A percentile compares a stretch with the other conserved stretches of the same genome.
These are phyloP conservation scores for Oreocharis arfaki DNA, from an alignment of 2,113 vertebrate genomes.

Conservation along the genomic window DNA sequence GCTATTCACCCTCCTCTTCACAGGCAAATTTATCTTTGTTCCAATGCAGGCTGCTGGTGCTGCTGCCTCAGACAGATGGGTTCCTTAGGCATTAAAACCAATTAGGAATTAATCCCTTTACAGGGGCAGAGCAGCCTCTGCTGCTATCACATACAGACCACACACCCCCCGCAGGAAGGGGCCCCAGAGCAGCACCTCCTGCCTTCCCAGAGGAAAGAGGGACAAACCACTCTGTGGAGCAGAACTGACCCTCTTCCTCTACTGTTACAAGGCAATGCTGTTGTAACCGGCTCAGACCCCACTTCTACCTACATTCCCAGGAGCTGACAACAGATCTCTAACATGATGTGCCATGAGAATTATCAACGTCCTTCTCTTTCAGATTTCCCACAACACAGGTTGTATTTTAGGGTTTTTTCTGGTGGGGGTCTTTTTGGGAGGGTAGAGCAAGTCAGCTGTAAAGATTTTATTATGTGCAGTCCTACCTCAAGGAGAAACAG, in stretches of 20 bases:
- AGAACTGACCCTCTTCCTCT: neutral
- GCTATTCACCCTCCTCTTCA: neutral
- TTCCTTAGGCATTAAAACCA: constrained; percentile 20
- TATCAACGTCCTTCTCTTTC: neutral
- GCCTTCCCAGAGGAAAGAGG: neutral
- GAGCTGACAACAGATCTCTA: neutral
- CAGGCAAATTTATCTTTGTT: constrained; percentile 1
- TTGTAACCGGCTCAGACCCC: neutral
- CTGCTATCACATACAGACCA: neutral
- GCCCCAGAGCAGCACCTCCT: neutral
- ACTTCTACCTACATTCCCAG: neutral
- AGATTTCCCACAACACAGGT: neutral
- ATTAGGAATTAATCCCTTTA: constrained; percentile 6
- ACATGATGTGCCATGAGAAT: neutral
- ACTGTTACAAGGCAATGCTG: neutral
- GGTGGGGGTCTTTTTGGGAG: neutral
- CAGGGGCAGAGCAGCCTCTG: neutral
- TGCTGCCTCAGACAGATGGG: constrained; percentile 33
- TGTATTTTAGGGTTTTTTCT: neutral
- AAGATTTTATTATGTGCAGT: neutral
- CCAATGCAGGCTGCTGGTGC: neutral
- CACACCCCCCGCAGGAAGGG: neutral
- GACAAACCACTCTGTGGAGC: neutral
- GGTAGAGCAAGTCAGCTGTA: neutral
- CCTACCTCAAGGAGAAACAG: neutral